Evolutionary conservation across 2,113 vertebrate genomes (phyloP), one percentile per base, ranked within the genome.

Genomic region (Nyctibius bracteatus): DNA sequence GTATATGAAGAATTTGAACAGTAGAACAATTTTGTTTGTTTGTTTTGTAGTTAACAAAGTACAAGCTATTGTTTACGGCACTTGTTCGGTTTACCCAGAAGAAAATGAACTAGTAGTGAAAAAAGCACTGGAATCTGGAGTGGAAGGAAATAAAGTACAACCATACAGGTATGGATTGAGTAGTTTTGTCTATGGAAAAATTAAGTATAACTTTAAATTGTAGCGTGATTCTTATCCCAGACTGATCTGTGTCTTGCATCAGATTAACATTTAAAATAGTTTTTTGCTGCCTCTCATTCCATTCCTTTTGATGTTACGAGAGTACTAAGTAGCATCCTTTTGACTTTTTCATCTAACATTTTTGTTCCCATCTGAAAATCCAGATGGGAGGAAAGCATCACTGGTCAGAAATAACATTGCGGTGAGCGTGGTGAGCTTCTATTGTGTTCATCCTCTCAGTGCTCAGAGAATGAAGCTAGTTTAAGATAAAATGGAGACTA

Each of bases 91-190:
- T 66, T 98, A 98, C 95, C 90, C 97, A 68, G 98, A 99, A 96
- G 99, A 99, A 98, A 99, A 99, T 35, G 98, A 99, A 92, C 94
- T 86, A 30, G 96, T 99, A 49, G 97, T 99, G 90, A 97, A 93
- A 57, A 98, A 98, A 90, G 98, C 98, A 30, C 96, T 99, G 95
- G 96, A 98, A 72, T 95, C 85, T 87, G 95, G 71, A 97, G 93
- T 93, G 20, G 94, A 94, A 65, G 94, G 96, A 91, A 35, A 73
- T 61, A 99, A 98, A 97, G 83, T 90, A 52, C 97, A 88, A 23
- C 97, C 85, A 52, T 99, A 98, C 35, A 99, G 98, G 99, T 99
- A 98, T 94, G 95, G 43, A 90, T 83, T 51, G 15, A 62, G 16
- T 68, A 39, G 44, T 66, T 75, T n/a, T 54, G 19, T 82, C 18